Conservation (phyloP, 2,797 vertebrate species). For the Notolabrus celidotus region DNA sequence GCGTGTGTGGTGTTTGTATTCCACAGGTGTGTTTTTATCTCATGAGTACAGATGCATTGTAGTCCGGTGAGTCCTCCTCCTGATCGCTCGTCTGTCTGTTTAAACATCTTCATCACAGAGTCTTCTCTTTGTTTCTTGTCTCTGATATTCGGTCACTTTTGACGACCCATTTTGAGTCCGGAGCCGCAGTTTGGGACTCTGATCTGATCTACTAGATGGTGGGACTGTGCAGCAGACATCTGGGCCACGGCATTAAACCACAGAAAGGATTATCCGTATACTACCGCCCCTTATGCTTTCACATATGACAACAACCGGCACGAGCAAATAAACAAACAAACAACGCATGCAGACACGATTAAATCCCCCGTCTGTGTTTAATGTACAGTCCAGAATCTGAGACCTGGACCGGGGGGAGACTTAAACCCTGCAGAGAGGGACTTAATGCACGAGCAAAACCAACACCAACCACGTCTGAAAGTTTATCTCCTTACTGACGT, state of each 20-base stretch:
- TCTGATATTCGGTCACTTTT: background rate
- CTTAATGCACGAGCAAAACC: background rate
- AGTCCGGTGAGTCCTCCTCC: too few relatives aligned
- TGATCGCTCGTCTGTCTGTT: too few relatives aligned
- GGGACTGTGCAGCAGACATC: conserved; percentile 40
- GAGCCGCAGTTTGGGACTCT: conserved; percentile 31
- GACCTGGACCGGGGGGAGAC: background rate
- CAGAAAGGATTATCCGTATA: conserved; percentile 62
- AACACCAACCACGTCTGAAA: too few relatives aligned
- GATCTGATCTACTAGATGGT: conserved; percentile 24
- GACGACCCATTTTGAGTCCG: conserved; percentile 25
- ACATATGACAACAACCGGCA: conserved; percentile 55
- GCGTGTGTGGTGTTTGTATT: too few relatives aligned
- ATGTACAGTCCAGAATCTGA: accelerated
- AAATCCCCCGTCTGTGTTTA: conserved; percentile 9
- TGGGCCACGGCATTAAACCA: conserved; percentile 64
- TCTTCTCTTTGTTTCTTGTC: too few relatives aligned
- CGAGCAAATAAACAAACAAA: conserved; percentile 64
- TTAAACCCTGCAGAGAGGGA: too few relatives aligned
- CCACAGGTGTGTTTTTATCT: too few relatives aligned
- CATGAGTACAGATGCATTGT: too few relatives aligned
- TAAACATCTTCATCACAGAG: too few relatives aligned
- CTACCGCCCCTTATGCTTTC: conserved; percentile 43
- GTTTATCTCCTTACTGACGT: too few relatives aligned
- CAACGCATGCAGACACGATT: conserved; percentile 24